Percentiles rank a stretch among this genome's conserved stretches.
phyloP scores from a whole-genome alignment of 2,113 vertebrate species.

The Fregetta grallaria region DNA sequence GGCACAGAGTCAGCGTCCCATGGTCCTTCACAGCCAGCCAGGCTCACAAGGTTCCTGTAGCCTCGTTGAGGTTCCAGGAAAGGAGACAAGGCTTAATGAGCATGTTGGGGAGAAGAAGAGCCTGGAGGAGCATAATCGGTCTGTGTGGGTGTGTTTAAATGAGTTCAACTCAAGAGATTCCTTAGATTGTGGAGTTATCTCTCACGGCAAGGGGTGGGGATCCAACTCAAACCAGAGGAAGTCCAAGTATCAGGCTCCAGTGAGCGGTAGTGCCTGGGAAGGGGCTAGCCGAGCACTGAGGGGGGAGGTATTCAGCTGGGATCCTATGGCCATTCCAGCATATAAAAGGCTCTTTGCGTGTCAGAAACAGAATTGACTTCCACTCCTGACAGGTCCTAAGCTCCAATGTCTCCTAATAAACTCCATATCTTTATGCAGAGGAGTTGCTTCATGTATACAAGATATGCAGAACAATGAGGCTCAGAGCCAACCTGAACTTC shows the following conservation, averaged over 20 bases:
- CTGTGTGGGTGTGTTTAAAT: background rate
- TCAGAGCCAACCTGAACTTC: background rate
- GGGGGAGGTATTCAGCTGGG: background rate
- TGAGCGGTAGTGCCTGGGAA: background rate
- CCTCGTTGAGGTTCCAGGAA: background rate
- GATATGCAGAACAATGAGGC: background rate
- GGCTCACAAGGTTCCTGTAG: background rate
- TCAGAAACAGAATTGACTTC: constrained; percentile 35
- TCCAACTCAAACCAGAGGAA: background rate
- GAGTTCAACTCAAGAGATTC: background rate
- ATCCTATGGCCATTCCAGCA: constrained; percentile 29
- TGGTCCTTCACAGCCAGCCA: background rate
- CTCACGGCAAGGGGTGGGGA: background rate
- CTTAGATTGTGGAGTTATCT: background rate
- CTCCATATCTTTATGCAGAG: constrained; percentile 54
- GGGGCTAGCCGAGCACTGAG: background rate
- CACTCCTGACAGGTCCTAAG: constrained; percentile 34
- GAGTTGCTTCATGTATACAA: constrained; percentile 23
- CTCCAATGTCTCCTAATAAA: constrained; percentile 50
- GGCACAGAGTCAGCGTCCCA: background rate
- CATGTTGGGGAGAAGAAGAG: background rate
- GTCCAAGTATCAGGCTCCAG: background rate
- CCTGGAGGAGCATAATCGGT: background rate
- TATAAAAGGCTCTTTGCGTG: constrained; percentile 60
- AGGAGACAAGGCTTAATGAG: background rate